phyloP scores from a whole-genome alignment of 2,113 vertebrate genomes.

The Aspidoscelis tigris region DNA sequence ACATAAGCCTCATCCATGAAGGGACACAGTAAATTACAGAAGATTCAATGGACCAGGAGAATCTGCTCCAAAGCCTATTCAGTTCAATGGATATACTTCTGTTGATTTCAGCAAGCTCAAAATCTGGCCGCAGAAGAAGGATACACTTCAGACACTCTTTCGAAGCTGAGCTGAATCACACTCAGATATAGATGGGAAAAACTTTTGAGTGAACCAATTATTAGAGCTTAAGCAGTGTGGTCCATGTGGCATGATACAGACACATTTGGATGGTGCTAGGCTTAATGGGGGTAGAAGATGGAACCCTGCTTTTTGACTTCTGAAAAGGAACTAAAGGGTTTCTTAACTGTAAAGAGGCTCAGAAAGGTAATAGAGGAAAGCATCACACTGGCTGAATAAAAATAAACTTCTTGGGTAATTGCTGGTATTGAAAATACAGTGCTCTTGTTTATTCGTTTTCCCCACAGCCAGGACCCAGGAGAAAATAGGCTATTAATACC shows the following conservation, averaged over 20 bases:
- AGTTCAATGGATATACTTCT: constrained; percentile 31
- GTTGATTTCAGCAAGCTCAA: constrained; percentile 22
- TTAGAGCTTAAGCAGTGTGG: constrained; percentile 3
- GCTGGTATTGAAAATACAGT: no score
- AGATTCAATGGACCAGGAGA: background rate
- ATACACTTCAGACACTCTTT: background rate
- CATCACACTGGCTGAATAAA: background rate
- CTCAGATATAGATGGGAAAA: background rate
- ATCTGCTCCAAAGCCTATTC: constrained; percentile 23
- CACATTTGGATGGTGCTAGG: background rate
- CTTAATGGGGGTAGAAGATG: background rate
- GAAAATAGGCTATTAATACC: no score
- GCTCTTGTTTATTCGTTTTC: no score
- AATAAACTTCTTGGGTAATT: background rate
- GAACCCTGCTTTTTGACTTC: background rate
- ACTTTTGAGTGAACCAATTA: constrained; percentile 8
- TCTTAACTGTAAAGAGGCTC: background rate
- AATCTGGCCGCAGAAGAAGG: background rate
- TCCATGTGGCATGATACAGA: constrained; percentile 2
- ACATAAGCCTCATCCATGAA: constrained; percentile 10
- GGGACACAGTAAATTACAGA: background rate
- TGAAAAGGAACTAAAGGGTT: background rate
- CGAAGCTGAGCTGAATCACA: constrained; percentile 1
- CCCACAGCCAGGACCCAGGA: no score
- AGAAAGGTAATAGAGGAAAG: background rate